Evolutionary conservation across 1,140 invertebrate genomes (phyloP).

Genomic region (Palaemon carinicauda): DNA sequence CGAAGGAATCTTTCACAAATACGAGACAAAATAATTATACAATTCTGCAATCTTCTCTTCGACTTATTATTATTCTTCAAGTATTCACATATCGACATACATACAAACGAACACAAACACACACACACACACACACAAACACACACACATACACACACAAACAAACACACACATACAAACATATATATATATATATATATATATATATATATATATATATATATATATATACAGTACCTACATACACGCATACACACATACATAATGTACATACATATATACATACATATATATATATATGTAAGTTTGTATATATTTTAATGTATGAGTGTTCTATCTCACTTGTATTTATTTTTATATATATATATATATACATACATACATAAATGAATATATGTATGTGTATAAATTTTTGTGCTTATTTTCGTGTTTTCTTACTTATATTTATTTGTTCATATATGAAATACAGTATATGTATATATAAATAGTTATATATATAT

Average conservation of each 20-base stretch:
- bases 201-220: conserved; percentile 4
- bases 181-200: background rate
- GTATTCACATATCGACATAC: background rate
- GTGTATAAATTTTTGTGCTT: too few relatives aligned
- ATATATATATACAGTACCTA: too few relatives aligned
- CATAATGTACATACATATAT: too few relatives aligned
- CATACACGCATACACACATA: too few relatives aligned
- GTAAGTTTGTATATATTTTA: background rate
- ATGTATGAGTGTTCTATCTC: background rate
- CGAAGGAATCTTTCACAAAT: too few relatives aligned
- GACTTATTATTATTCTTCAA: background rate
- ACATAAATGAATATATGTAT: background rate
- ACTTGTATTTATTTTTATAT: background rate
- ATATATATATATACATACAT: background rate
- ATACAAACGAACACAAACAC: too few relatives aligned
- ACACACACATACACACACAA: conserved; percentile 7
- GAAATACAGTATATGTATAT: too few relatives aligned
- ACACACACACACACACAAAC: conserved; percentile 6
- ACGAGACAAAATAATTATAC: too few relatives aligned
- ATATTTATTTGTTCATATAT: too few relatives aligned
- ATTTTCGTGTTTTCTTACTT: too few relatives aligned
- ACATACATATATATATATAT: conserved; percentile 13
- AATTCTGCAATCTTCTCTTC: too few relatives aligned
- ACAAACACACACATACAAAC: background rate
- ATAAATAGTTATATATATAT: too few relatives aligned